Conservation (phyloP, 2,797 vertebrate species). For the Chrysocyon brachyurus region DNA sequence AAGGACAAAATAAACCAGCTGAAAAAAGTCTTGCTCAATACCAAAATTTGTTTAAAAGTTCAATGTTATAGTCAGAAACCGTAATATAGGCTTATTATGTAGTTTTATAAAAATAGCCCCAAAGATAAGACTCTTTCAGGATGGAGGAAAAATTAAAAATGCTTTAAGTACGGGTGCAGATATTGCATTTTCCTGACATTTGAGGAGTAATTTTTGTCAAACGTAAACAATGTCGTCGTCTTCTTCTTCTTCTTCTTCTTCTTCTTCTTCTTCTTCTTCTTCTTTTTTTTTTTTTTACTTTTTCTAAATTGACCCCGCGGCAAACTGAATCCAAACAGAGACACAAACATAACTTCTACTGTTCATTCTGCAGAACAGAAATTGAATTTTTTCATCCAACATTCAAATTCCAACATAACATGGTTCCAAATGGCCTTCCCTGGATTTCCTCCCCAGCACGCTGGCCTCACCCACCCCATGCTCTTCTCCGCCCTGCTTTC, state of each 20-base stretch:
- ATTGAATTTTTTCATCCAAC: neutral
- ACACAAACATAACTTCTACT: neutral
- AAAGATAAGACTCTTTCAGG: neutral
- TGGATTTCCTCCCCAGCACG: neutral
- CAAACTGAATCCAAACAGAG: constrained; percentile 37
- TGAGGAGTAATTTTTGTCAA: neutral
- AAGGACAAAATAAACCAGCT: constrained; percentile 73
- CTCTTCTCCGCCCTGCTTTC: neutral
- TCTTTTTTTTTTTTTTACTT: constrained; percentile 28
- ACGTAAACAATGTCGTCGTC: neutral
- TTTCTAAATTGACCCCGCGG: constrained; percentile 19
- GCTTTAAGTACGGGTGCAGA: neutral
- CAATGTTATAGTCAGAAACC: constrained; percentile 26
- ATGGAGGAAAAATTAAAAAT: constrained; percentile 15
- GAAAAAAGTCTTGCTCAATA: constrained; percentile 78
- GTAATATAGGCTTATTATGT: constrained; percentile 24
- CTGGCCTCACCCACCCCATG: neutral
- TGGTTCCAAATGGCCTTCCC: neutral
- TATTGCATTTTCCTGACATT: neutral
- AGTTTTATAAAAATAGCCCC: neutral
- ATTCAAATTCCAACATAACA: neutral
- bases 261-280: too few species aligned
- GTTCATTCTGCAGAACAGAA: neutral
- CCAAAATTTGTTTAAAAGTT: constrained; percentile 70
- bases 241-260: too few species aligned